phyloP scores from a whole-genome alignment of 2,113 vertebrate species.

The Ovis canadensis region DNA sequence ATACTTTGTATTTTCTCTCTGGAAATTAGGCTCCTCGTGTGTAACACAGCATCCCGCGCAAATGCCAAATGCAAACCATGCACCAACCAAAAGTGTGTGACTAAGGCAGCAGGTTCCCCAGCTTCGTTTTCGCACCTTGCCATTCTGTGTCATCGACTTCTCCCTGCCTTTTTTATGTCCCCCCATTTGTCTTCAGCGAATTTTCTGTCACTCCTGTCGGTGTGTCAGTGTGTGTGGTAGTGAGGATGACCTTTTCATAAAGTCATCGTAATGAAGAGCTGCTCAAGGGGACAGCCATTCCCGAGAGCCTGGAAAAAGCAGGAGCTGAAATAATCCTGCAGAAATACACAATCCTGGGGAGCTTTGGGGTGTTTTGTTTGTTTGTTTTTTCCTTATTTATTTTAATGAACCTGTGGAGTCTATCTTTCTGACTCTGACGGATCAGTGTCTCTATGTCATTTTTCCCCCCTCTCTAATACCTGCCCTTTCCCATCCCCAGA shows the following conservation, averaged over 20 bases:
- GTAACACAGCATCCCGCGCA: background rate
- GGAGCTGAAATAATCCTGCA: background rate
- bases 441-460: background rate
- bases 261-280: conserved; percentile 23
- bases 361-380: background rate
- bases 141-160: background rate
- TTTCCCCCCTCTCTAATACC: background rate
- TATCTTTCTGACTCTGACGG: background rate
- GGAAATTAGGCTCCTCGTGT: background rate
- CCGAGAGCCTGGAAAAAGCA: background rate
- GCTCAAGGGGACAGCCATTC: background rate
- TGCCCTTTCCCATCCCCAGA: background rate
- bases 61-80: background rate
- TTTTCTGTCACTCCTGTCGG: conserved; percentile 35
- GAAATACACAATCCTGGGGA: background rate
- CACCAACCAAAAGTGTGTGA: background rate
- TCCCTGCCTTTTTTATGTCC: background rate
- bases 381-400: background rate
- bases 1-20: background rate
- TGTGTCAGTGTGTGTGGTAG: background rate
- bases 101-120: background rate
- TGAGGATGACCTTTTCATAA: conserved; percentile 44
- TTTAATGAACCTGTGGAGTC: background rate
- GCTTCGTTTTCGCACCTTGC: background rate
- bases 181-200: conserved; percentile 24